Base-by-base conservation (phyloP, 1,140 invertebrate species). In the Vollenhovia emeryi region DNA sequence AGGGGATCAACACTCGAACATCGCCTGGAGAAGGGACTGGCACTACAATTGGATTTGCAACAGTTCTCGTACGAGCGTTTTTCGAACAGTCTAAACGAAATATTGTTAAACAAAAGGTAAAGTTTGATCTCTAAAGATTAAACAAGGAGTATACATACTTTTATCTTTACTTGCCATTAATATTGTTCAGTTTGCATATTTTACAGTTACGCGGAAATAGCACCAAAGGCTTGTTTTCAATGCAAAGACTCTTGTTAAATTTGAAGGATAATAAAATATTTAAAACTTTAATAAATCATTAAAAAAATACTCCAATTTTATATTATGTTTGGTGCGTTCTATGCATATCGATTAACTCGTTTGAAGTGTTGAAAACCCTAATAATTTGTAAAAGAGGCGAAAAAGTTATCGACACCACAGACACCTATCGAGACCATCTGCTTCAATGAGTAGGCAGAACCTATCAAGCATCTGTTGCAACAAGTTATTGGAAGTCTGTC, bases 1-100 rank as follows among this genome's bases (percentile, higher is more conserved):
- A 9, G 95, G 94, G 1, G 97, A 97, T 86, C 96, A 97, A 89
- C 94, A 93, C 8, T 91, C 59, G 43, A 93, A 92, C 62, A 48
- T 88, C 60, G 84, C 59, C 71, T 52, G 60, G 36, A 87, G 52
- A 80, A 86, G 24, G 91, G 88, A 11, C 64, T 89, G 45, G 90
- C 85, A 40, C n/a, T 89, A 73, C 52, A 76, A 45, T 33, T 90
- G 36, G 50, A 88, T 85, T 86, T 87, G 76, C 11, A 69, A 48
- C 15, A 55, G 50, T 52, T 91, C 33, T 87, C 85, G 7, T 68
- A 87, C 57, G 24, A 76, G 64, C 11, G 57, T 79, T 57, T 68
- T 76, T 50, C 18, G 18, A 18, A 3, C 4, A 50, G 15, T 50
- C n/a, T 50, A 18, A 50, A 50, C 13, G 2, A 50, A 50, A 13